Evolutionary conservation across 1,140 invertebrate genomes (phyloP).

Genomic region (Spodoptera frugiperda): DNA sequence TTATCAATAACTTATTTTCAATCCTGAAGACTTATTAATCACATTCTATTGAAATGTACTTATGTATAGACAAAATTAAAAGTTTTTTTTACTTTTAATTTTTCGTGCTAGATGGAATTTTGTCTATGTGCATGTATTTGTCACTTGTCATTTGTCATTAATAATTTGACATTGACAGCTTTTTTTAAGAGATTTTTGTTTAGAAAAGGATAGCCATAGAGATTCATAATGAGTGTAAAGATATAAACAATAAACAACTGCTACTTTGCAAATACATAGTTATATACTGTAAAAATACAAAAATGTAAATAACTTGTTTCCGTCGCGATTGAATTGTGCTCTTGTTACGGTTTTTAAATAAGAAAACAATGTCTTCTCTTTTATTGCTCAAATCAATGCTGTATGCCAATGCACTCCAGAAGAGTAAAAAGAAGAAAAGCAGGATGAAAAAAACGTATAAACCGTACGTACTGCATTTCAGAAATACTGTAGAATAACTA

Average conservation of each 20-base stretch:
- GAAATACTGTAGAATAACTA: neutral
- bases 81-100: no score
- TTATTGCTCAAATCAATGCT: conserved; percentile 76
- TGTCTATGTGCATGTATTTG: no score
- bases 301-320: neutral
- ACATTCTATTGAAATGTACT: no score
- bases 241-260: neutral
- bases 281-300: neutral
- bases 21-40: no score
- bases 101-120: no score
- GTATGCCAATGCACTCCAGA: conserved; percentile 69
- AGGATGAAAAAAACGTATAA: conserved; percentile 64
- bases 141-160: no score
- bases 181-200: no score
- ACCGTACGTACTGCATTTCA: conserved; percentile 46
- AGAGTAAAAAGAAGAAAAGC: conserved; percentile 66
- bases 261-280: neutral
- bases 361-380: conserved; percentile 69
- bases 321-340: neutral
- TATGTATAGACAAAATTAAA: no score
- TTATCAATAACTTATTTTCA: no score
- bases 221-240: neutral
- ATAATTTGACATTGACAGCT: no score
- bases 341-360: neutral
- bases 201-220: neutral